phyloP scores from a whole-genome alignment of 2,797 vertebrate genomes.

The Borostomias antarcticus region DNA sequence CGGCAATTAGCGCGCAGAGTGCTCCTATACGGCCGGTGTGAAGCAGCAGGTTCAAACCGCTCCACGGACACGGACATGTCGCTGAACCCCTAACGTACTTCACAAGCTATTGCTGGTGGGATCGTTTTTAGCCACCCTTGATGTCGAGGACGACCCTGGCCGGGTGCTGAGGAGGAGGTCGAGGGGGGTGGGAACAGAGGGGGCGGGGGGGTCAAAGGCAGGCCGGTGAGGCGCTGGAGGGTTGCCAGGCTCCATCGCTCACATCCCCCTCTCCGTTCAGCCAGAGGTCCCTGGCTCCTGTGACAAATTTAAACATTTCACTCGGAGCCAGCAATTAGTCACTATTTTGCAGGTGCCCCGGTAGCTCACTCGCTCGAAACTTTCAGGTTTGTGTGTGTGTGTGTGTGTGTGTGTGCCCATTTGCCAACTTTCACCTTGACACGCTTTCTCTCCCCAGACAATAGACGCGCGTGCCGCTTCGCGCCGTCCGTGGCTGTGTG shows the following conservation, averaged over 20 bases:
- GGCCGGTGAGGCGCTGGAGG: slow-evolving; percentile 60
- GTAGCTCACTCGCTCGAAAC: slow-evolving; percentile 50
- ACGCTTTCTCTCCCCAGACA: slow-evolving; percentile 51
- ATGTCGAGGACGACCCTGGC: slow-evolving; percentile 57
- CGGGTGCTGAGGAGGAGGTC: slow-evolving; percentile 39
- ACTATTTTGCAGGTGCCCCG: slow-evolving; percentile 47
- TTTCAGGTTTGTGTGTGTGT: slow-evolving; percentile 31
- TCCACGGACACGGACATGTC: slow-evolving; percentile 69
- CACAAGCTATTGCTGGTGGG: slow-evolving; percentile 37
- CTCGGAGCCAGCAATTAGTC: slow-evolving; percentile 65
- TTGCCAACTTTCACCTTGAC: slow-evolving; percentile 65
- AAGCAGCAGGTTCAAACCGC: slow-evolving; percentile 69
- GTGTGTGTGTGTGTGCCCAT: slow-evolving; percentile 20
- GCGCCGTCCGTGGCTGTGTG: slow-evolving; percentile 58
- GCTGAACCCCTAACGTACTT: slow-evolving; percentile 68
- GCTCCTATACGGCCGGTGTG: slow-evolving; percentile 75
- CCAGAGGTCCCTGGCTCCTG: slow-evolving; percentile 51
- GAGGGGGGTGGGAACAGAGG: neutral
- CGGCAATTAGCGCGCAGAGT: slow-evolving; percentile 79
- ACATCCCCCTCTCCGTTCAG: slow-evolving; percentile 29
- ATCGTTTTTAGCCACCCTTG: slow-evolving; percentile 67
- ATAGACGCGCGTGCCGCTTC: slow-evolving; percentile 54
- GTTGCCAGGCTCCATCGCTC: slow-evolving; percentile 65
- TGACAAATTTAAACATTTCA: slow-evolving; percentile 61
- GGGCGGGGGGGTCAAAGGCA: slow-evolving; percentile 47